Conservation (phyloP, 2,113 vertebrate species). For the Silurus asotus region DNA sequence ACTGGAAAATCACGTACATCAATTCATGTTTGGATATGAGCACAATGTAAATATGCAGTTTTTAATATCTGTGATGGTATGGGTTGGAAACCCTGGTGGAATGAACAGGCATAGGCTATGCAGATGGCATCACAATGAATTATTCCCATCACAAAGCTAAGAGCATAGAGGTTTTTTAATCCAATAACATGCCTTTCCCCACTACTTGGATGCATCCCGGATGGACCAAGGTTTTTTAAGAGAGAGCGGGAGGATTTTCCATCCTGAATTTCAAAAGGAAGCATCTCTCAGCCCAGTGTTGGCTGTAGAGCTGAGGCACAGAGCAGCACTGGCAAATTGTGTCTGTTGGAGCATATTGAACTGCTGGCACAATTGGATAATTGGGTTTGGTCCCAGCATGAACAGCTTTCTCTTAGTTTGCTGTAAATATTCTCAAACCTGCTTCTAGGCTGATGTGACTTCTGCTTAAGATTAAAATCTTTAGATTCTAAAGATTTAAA, state of each 20-base stretch:
- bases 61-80: slow-evolving; percentile 13
- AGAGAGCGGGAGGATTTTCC: slow-evolving; percentile 30
- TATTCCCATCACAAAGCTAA: slow-evolving; percentile 28
- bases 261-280: slow-evolving; percentile 40
- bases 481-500: background rate
- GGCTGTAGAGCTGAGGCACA: slow-evolving; percentile 4
- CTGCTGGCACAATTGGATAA: slow-evolving; percentile 11
- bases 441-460: background rate
- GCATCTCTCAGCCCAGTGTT: background rate
- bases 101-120: slow-evolving; percentile 19
- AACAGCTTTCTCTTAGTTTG: slow-evolving; percentile 27
- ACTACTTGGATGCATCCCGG: slow-evolving; percentile 19
- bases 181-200: background rate
- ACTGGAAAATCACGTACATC: background rate
- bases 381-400: slow-evolving; percentile 24
- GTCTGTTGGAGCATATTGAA: slow-evolving; percentile 20
- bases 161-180: slow-evolving; percentile 30
- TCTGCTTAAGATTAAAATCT: background rate
- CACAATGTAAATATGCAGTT: slow-evolving; percentile 7
- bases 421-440: slow-evolving; percentile 11
- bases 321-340: background rate
- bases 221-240: slow-evolving; percentile 27
- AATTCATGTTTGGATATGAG: background rate
- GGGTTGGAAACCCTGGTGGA: slow-evolving; percentile 1
- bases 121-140: slow-evolving; percentile 41